Percentiles rank a stretch among this genome's conserved stretches.
phyloP scores from a whole-genome alignment of 2,888 invertebrate species.

The Hypomecis atomaria region DNA sequence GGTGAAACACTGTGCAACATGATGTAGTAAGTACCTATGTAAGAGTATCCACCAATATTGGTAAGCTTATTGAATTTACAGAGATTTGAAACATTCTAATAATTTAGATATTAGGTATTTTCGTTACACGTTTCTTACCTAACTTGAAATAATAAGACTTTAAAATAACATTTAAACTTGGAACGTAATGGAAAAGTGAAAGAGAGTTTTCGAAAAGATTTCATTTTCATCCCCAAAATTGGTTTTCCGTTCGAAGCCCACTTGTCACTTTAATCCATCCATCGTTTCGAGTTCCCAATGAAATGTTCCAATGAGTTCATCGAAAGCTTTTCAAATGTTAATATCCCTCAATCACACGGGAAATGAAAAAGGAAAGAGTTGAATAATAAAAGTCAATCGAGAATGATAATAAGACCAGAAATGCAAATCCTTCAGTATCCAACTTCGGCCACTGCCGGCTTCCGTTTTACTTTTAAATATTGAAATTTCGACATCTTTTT shows the following conservation, averaged over 20 bases:
- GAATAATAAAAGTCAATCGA: slow-evolving; percentile 30
- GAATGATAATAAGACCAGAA: slow-evolving; percentile 31
- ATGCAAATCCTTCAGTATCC: slow-evolving; percentile 34
- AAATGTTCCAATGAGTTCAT: slow-evolving; percentile 4
- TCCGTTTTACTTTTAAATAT: slow-evolving; percentile 47
- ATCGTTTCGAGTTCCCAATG: slow-evolving; percentile 8
- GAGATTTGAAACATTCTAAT: too few relatives aligned
- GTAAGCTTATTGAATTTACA: too few relatives aligned
- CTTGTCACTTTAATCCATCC: slow-evolving; percentile 14
- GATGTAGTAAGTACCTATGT: too few relatives aligned
- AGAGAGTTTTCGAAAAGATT: slow-evolving; percentile 7
- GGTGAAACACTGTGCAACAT: too few relatives aligned
- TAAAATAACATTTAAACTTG: slow-evolving; percentile 5
- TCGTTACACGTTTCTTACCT: neutral
- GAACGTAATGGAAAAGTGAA: slow-evolving; percentile 17
- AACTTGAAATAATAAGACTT: slow-evolving; percentile 1
- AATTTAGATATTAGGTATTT: neutral
- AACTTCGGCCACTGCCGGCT: slow-evolving; percentile 24
- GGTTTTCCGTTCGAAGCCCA: slow-evolving; percentile 9
- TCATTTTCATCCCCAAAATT: slow-evolving; percentile 10
- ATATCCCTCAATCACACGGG: slow-evolving; percentile 17
- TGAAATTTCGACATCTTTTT: slow-evolving; percentile 51
- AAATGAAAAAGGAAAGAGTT: slow-evolving; percentile 21
- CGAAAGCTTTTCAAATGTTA: slow-evolving; percentile 18
- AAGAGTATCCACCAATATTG: too few relatives aligned